phyloP scores from a whole-genome alignment of 2,888 invertebrate species.

The Harmothoe impar region DNA sequence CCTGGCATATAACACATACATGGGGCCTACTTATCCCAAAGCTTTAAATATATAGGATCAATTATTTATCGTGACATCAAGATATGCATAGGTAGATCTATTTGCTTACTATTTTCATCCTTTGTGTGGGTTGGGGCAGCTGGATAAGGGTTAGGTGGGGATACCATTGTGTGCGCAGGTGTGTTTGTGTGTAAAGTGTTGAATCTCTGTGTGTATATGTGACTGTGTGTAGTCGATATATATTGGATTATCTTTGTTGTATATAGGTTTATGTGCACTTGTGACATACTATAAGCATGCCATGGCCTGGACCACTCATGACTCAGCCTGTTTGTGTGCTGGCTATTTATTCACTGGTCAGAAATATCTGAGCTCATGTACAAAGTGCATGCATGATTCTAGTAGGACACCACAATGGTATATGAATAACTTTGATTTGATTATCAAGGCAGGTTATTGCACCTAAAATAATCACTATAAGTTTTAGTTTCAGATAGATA shows the following conservation, averaged over 20 bases:
- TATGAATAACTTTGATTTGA: too few species aligned
- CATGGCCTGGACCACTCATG: not conserved
- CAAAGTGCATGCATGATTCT: too few species aligned
- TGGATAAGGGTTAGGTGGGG: constrained; percentile 6
- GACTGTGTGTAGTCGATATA: not conserved
- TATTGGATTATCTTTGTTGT: constrained; percentile 29
- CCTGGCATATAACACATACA: too few species aligned
- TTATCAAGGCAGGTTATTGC: too few species aligned
- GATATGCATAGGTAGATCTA: not conserved
- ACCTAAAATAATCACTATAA: not conserved
- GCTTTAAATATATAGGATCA: too few species aligned
- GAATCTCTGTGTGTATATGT: not conserved
- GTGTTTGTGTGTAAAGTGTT: not conserved
- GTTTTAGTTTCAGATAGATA: not conserved
- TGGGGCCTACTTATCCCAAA: too few species aligned
- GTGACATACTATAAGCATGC: not conserved
- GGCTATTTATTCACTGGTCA: not conserved
- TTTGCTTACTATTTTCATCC: not conserved
- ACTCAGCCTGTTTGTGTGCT: not conserved
- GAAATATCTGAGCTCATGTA: not conserved
- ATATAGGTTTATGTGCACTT: constrained; percentile 22
- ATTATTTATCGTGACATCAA: too few species aligned
- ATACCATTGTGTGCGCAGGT: constrained; percentile 6
- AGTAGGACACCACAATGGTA: too few species aligned
- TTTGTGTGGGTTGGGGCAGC: not conserved